Base-by-base conservation (phyloP, 1,140 invertebrate species). In the Lepidurus arcticus region DNA sequence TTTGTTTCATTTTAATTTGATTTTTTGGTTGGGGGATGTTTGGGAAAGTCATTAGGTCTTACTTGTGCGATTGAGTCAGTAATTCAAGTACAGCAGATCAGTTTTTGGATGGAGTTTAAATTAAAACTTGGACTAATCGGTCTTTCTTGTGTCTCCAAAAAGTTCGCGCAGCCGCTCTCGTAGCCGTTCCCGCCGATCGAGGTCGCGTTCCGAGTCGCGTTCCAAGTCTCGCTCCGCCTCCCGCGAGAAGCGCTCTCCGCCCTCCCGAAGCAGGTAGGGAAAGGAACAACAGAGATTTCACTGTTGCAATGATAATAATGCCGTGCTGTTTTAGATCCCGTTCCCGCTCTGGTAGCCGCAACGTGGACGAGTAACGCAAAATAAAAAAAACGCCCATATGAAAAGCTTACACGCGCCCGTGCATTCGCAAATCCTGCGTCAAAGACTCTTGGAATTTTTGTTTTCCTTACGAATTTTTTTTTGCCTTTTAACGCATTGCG, bases 251-350 rank as follows among this genome's bases (percentile, higher is more conserved):
- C 43, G 75, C 16, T 76, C 75, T 9, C 75, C 75, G 42, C 10
- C 75, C 45, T 78, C 78, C 0, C 78, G 78, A 16, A 78, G 78
- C 78, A 78, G 78, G 78, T 78, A 75, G 7, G 11, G n/a, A 44
- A 16, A 11, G 34, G 34, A 34, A 4, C 34, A 34, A 34, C 34
- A 4, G 34, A 34, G 34, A 34, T 4, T 34, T 34, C 34, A 34
- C 34, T 34, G 34, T 34, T 34, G 34, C 34, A 3, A 34, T 34
- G 34, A 34, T 4, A 4, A 34, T 34, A 34, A 65, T 65, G 53
- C 16, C 21, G 16, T 65, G 53, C 21, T 65, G 53, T 21, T 65
- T 65, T 21, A 65, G 53, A 21, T 65, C 53, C 53, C 53, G 53
- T 65, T 65, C 53, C 53, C 53, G 53, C n/a, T 65, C 53, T 16